Base-by-base conservation (phyloP, 2,797 vertebrate species). In the Clamator glandarius region DNA sequence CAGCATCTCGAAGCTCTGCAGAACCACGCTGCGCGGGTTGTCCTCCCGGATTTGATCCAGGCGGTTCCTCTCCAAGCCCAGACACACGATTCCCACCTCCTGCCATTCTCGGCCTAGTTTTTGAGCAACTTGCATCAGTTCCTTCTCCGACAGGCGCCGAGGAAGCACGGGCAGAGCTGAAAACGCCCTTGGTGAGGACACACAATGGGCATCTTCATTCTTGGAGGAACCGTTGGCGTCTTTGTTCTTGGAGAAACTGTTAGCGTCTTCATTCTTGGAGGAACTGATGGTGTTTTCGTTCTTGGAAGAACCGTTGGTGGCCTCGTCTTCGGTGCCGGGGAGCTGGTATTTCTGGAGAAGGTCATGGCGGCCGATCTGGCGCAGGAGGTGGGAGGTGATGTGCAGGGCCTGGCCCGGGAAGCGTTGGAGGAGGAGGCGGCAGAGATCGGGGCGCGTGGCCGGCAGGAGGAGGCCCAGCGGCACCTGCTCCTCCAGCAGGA, bases 21-120 rank as follows among this genome's bases (percentile, higher is more conserved):
- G 50, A 33, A 24, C 35, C 8, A 24, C 11, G 23, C 72, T 19
- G 16, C 35, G 24, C 5, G 33, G 25, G 52, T 92, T 7, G 15
- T 94, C 82, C 44, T 78, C 81, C 33, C 78, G 50, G 7, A 92
- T 68, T 19, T 84, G 86, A 7, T 94, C 93, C 62, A 94, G 52
- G 5, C 31, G 31, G 50, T 73, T n/a, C 8, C 9, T 42, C 5
- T 26, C 12, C 18, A 59, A 21, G 19, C 39, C 61, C 66, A 92
- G 67, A 87, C 21, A 42, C 24, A 39, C 51, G 21, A 91, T 61
- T 12, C 64, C 85, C 24, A 79, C 67, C 44, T 51, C 31, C 41
- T 28, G 58, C 90, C 85, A 91, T 17, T 36, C 52, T 39, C 7
- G 55, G 8, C 87, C 84, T 74, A 92, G 20, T 2, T 24, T 64